Conservation (phyloP, 2,888 invertebrate genomes). For the Pollenia griseotomentosa region DNA sequence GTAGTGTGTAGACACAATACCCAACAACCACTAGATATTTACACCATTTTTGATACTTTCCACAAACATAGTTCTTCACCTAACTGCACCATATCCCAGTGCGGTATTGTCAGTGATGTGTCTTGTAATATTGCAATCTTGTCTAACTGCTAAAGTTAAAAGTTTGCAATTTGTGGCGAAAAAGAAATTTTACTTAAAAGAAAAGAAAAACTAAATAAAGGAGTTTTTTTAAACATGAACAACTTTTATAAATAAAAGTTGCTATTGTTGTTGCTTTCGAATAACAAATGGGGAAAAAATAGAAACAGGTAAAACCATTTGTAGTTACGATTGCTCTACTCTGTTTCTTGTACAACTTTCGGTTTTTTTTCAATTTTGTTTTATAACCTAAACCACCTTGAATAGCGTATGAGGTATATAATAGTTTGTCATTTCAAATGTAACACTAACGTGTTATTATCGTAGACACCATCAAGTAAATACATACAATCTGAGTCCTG, state of each 20-base stretch:
- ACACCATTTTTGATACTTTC: background rate
- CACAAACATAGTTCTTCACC: background rate
- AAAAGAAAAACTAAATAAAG: constrained; percentile 55
- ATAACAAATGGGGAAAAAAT: constrained; percentile 47
- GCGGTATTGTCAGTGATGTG: constrained; percentile 65
- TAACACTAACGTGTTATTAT: too few species aligned
- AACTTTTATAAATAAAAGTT: constrained; percentile 29
- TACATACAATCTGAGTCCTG: too few species aligned
- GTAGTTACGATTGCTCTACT: constrained; percentile 55
- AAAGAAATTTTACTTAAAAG: constrained; percentile 38
- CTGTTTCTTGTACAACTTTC: constrained; percentile 52
- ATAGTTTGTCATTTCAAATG: too few species aligned
- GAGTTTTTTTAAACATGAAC: constrained; percentile 41
- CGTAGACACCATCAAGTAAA: too few species aligned
- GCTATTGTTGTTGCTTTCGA: constrained; percentile 40
- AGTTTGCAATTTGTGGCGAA: constrained; percentile 76
- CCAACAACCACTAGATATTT: constrained; percentile 35
- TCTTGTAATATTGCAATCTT: constrained; percentile 80
- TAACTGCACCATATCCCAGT: constrained; percentile 4
- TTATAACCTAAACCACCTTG: background rate
- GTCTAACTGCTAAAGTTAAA: constrained; percentile 78
- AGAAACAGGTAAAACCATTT: constrained; percentile 70
- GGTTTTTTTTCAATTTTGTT: constrained; percentile 5
- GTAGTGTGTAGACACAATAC: constrained; percentile 46
- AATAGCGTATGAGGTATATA: too few species aligned